Percentiles rank a stretch among this genome's conserved stretches.
Conservation (phyloP, 2,888 invertebrate species). For the Acanthacorydalis orientalis region DNA sequence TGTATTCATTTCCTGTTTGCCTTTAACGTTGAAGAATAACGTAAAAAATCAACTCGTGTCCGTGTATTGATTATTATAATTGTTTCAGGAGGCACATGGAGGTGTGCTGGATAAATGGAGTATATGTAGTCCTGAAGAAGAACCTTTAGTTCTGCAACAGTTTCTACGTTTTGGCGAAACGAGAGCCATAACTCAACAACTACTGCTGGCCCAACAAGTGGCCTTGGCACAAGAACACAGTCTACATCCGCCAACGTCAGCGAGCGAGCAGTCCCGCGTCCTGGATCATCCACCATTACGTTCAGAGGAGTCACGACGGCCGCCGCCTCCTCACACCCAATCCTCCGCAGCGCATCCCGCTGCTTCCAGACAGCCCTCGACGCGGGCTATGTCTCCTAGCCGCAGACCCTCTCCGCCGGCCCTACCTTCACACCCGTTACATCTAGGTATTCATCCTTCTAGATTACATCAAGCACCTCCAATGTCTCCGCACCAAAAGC, state of each 20-base stretch:
- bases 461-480: constrained; percentile 20
- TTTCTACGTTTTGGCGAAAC: constrained; percentile 83
- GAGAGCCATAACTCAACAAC: constrained; percentile 58
- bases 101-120: constrained; percentile 77
- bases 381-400: constrained; percentile 49
- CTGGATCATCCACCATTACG: constrained; percentile 27
- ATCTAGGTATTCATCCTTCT: constrained; percentile 14
- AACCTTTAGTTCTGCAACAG: constrained; percentile 80
- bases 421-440: constrained; percentile 29
- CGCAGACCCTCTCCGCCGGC: constrained; percentile 46
- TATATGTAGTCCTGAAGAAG: constrained; percentile 74
- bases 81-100: constrained; percentile 62
- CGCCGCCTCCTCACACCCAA: constrained; percentile 21
- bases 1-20: no score
- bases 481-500: constrained; percentile 29
- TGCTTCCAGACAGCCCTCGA: constrained; percentile 35
- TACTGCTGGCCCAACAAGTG: constrained; percentile 42
- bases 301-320: constrained; percentile 2
- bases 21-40: no score
- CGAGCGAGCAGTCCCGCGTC: constrained; percentile 10
- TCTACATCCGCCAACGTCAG: constrained; percentile 24
- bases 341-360: constrained; percentile 30
- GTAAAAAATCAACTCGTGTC: no score
- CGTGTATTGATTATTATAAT: no score
- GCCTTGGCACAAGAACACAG: constrained; percentile 30